A percentile compares a stretch with the other conserved stretches of the same genome.
Evolutionary conservation across 2,113 vertebrate species (phyloP).

Genomic region (Gobiocypris rarus): DNA sequence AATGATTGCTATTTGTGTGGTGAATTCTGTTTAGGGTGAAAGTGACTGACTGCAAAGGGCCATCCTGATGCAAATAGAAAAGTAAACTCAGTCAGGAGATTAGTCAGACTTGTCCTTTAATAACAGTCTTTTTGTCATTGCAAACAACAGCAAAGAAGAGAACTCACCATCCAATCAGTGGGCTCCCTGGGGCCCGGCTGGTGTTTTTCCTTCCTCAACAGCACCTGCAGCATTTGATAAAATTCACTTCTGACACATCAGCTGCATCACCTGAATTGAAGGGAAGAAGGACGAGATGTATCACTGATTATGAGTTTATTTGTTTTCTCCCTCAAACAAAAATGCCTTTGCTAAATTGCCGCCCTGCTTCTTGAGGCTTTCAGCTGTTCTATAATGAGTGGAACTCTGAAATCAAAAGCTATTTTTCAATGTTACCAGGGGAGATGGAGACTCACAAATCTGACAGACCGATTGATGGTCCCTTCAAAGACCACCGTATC

Average conservation of each 20-base stretch:
- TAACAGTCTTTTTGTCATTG: slow-evolving; percentile 26
- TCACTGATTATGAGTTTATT: slow-evolving; percentile 60
- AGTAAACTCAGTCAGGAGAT: not conserved
- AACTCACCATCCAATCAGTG: slow-evolving; percentile 52
- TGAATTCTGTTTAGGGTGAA: not conserved
- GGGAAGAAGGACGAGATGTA: slow-evolving; percentile 48
- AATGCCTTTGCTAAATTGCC: not conserved
- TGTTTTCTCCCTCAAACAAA: not conserved
- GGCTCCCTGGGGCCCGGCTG: not conserved
- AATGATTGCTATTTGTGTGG: not conserved
- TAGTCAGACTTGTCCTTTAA: slow-evolving; percentile 28
- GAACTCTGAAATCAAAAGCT: too few relatives aligned
- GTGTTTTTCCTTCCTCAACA: slow-evolving; percentile 19
- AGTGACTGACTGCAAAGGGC: not conserved
- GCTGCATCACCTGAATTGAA: slow-evolving; percentile 64
- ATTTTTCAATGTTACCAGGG: too few relatives aligned
- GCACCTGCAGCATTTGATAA: slow-evolving; percentile 60
- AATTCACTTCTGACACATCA: slow-evolving; percentile 67
- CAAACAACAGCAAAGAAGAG: not conserved
- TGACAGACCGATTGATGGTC: slow-evolving; percentile 30
- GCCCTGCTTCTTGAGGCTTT: not conserved
- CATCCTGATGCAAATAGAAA: not conserved
- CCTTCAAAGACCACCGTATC: not conserved
- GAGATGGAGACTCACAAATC: not conserved
- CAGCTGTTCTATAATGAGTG: slow-evolving; percentile 43